Conservation (phyloP, 2,113 vertebrate species). For the Scatophagus argus region DNA sequence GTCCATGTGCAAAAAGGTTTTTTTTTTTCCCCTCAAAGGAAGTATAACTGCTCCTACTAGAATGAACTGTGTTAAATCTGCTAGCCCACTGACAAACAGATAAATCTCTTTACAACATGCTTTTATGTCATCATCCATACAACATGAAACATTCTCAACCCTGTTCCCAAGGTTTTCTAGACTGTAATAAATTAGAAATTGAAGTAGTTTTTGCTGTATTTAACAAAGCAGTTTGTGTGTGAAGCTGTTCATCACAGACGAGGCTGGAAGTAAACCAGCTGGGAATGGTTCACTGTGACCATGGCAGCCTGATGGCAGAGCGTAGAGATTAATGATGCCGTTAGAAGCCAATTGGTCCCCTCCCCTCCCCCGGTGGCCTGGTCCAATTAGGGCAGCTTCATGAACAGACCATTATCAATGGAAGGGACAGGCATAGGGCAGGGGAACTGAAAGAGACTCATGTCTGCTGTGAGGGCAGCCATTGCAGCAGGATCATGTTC, state of each 20-base stretch:
- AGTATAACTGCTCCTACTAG: slow-evolving; percentile 59
- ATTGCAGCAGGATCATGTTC: slow-evolving; percentile 96
- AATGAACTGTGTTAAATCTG: slow-evolving; percentile 62
- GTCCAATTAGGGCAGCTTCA: slow-evolving; percentile 82
- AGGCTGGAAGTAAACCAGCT: slow-evolving; percentile 46
- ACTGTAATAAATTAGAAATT: slow-evolving; percentile 75
- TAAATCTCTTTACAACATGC: slow-evolving; percentile 84
- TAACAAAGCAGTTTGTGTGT: slow-evolving; percentile 58
- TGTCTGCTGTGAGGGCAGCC: slow-evolving; percentile 95
- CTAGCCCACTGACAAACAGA: slow-evolving; percentile 63
- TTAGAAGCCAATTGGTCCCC: slow-evolving; percentile 14
- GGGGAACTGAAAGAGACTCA: slow-evolving; percentile 95
- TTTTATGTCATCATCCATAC: slow-evolving; percentile 63
- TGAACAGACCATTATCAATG: slow-evolving; percentile 91
- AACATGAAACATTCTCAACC: slow-evolving; percentile 73
- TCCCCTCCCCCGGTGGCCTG: background rate
- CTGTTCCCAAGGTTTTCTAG: slow-evolving; percentile 67
- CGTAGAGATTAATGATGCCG: slow-evolving; percentile 38
- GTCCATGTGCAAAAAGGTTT: slow-evolving; percentile 82
- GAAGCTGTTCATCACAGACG: slow-evolving; percentile 32
- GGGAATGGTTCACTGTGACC: slow-evolving; percentile 53
- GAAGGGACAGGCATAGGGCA: slow-evolving; percentile 90
- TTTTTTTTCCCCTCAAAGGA: slow-evolving; percentile 49
- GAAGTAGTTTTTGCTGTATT: slow-evolving; percentile 59
- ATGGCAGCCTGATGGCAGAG: slow-evolving; percentile 36